Percentiles rank a stretch among this genome's conserved stretches.
Conservation (phyloP, 2,888 invertebrate species). For the Drosophila hamatofila region DNA sequence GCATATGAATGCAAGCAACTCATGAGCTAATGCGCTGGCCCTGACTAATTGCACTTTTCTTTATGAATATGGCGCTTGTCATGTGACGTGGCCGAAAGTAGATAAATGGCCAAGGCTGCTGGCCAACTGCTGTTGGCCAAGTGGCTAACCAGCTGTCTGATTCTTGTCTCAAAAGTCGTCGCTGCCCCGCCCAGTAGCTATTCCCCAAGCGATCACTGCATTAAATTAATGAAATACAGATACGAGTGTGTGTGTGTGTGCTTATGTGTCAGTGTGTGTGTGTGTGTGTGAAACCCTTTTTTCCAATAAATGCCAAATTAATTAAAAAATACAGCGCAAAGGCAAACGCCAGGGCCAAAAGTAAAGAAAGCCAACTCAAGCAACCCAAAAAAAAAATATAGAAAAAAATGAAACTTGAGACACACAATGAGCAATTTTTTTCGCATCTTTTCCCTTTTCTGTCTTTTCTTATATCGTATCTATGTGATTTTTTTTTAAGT, state of each 20-base stretch:
- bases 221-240: slow-evolving; percentile 73
- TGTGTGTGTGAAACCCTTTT: slow-evolving; percentile 59
- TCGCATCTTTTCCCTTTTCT: slow-evolving; percentile 50
- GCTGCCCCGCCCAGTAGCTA: slow-evolving; percentile 40
- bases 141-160: slow-evolving; percentile 45
- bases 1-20: slow-evolving; percentile 61
- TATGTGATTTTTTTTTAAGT: slow-evolving; percentile 35
- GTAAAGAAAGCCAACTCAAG: slow-evolving; percentile 73
- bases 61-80: slow-evolving; percentile 70
- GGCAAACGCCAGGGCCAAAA: slow-evolving; percentile 65
- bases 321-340: slow-evolving; percentile 78
- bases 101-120: slow-evolving; percentile 49
- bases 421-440: slow-evolving; percentile 69
- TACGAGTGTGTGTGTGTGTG: slow-evolving; percentile 10
- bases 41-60: slow-evolving; percentile 77
- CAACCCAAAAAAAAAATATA: slow-evolving; percentile 41
- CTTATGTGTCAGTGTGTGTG: slow-evolving; percentile 13
- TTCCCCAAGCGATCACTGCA: slow-evolving; percentile 59
- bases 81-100: slow-evolving; percentile 40
- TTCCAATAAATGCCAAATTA: slow-evolving; percentile 82
- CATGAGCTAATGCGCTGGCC: slow-evolving; percentile 34
- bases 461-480: slow-evolving; percentile 48
- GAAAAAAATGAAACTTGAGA: slow-evolving; percentile 65
- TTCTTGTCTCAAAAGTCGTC: slow-evolving; percentile 59
- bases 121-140: slow-evolving; percentile 38